Percentiles rank a stretch among this genome's conserved stretches.
Evolutionary conservation across 2,113 vertebrate genomes (phyloP).

Genomic region (Tinamus guttatus): DNA sequence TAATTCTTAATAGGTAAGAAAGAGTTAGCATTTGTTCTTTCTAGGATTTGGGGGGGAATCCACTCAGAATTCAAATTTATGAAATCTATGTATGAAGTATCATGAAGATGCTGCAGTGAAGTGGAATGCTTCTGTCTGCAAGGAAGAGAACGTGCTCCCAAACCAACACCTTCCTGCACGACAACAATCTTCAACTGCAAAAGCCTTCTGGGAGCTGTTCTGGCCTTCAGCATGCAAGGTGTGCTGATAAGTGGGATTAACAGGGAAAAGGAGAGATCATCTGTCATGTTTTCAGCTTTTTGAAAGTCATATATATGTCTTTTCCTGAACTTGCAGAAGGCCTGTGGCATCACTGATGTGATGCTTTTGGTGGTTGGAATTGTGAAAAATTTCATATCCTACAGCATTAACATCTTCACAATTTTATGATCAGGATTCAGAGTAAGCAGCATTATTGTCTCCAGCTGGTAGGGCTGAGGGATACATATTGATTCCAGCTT

Average conservation of each 20-base stretch:
- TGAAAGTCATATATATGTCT: neutral
- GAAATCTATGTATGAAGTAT: neutral
- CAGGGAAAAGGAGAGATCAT: neutral
- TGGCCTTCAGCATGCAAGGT: neutral
- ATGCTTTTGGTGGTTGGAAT: neutral
- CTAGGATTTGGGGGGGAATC: neutral
- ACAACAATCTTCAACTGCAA: neutral
- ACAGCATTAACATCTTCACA: neutral
- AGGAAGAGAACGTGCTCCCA: neutral
- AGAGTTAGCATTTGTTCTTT: neutral
- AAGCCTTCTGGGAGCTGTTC: neutral
- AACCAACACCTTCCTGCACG: fast-evolving
- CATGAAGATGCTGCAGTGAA: neutral
- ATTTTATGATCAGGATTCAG: neutral
- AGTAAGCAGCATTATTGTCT: neutral
- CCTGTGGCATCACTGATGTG: neutral
- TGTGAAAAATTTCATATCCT: neutral
- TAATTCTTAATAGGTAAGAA: neutral
- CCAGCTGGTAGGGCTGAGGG: neutral
- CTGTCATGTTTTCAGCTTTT: neutral
- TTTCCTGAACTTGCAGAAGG: neutral
- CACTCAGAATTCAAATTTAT: neutral
- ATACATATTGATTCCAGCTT: neutral
- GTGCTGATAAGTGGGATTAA: neutral
- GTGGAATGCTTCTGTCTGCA: neutral